Conservation (phyloP, 1,140 invertebrate species). For the Bombus breviceps region DNA sequence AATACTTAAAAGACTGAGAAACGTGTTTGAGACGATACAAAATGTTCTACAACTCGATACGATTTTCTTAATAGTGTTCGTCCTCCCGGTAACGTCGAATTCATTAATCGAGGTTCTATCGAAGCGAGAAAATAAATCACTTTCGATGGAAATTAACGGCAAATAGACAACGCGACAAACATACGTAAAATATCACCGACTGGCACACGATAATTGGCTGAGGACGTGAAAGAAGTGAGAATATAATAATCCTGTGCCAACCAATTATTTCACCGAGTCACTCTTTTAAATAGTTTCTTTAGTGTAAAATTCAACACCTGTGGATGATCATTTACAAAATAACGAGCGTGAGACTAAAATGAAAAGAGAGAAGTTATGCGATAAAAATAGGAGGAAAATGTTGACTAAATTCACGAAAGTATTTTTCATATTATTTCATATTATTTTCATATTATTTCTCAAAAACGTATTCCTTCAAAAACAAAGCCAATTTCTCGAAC, state of each 20-base stretch:
- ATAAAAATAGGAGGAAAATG: neutral
- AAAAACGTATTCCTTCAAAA: too few relatives aligned
- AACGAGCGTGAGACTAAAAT: neutral
- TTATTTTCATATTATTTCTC: too few relatives aligned
- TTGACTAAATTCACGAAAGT: neutral
- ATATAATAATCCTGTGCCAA: neutral
- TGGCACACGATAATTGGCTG: neutral
- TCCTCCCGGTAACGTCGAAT: neutral
- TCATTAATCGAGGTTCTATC: neutral
- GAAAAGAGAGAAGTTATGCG: neutral
- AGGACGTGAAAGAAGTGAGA: neutral
- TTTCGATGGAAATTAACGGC: neutral
- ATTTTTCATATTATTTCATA: too few relatives aligned
- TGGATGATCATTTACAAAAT: slow-evolving; percentile 19
- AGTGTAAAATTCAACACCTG: neutral
- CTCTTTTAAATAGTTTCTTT: slow-evolving; percentile 22
- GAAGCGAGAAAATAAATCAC: neutral
- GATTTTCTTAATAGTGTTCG: neutral
- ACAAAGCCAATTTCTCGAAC: too few relatives aligned
- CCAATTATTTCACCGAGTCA: slow-evolving; percentile 13
- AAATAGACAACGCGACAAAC: neutral
- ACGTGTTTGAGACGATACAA: neutral
- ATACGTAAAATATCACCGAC: neutral
- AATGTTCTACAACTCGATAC: neutral
- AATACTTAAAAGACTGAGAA: neutral